phyloP scores from a whole-genome alignment of 2,797 vertebrate genomes.

The Phoebastria nigripes region DNA sequence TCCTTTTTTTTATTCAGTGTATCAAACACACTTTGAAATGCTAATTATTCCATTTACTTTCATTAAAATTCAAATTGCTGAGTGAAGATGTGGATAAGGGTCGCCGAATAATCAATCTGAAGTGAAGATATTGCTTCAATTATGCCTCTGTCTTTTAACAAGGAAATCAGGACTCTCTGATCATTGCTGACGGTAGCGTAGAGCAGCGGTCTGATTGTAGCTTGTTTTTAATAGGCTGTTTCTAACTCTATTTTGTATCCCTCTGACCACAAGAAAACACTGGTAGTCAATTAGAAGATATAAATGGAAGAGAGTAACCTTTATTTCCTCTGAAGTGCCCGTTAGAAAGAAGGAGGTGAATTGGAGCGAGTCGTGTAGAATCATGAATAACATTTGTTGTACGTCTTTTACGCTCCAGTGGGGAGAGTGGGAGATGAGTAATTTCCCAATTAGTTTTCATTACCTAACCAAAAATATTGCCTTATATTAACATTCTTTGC shows the following conservation, averaged over 20 bases:
- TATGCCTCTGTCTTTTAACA: slow-evolving; percentile 77
- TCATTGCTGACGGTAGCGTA: slow-evolving; percentile 51
- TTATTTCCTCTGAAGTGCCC: slow-evolving; percentile 69
- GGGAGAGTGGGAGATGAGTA: slow-evolving; percentile 60
- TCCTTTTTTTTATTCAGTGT: slow-evolving; percentile 67
- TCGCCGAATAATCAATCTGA: slow-evolving; percentile 80
- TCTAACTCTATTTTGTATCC: slow-evolving; percentile 68
- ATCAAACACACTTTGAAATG: slow-evolving; percentile 84
- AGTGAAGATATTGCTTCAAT: slow-evolving; percentile 80
- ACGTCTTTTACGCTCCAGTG: slow-evolving; percentile 41
- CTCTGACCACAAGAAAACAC: slow-evolving; percentile 73
- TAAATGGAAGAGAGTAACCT: slow-evolving; percentile 74
- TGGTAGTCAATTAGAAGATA: slow-evolving; percentile 75
- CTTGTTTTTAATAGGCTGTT: slow-evolving; percentile 75
- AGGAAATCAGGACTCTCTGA: slow-evolving; percentile 74
- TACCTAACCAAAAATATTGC: slow-evolving; percentile 59
- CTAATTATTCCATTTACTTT: slow-evolving; percentile 85
- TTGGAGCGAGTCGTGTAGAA: slow-evolving; percentile 52
- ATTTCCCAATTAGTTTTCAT: slow-evolving; percentile 70
- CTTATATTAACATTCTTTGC: slow-evolving; percentile 51
- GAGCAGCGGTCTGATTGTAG: slow-evolving; percentile 63
- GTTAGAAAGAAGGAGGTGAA: slow-evolving; percentile 67
- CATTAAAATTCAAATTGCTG: slow-evolving; percentile 85
- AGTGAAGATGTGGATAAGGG: slow-evolving; percentile 82
- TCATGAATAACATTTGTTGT: slow-evolving; percentile 69